A percentile compares a stretch with the other conserved stretches of the same genome.
Conservation (phyloP, 2,888 invertebrate species). For the Agrotis ipsilon region DNA sequence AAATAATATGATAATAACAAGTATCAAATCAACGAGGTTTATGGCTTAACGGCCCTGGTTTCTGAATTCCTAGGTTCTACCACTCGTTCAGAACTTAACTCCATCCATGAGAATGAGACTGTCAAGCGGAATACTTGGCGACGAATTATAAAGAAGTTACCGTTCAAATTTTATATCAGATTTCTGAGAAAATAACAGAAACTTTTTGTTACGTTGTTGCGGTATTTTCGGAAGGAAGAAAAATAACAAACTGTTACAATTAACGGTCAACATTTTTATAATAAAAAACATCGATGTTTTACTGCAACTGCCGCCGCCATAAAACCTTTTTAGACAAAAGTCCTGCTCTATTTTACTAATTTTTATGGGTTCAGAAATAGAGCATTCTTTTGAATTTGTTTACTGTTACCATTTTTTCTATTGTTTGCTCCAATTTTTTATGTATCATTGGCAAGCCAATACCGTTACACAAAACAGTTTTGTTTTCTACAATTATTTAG, state of each 20-base stretch:
- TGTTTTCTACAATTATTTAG: conserved; percentile 50
- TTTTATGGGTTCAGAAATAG: conserved; percentile 77
- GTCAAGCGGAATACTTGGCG: not conserved
- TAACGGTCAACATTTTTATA: conserved; percentile 77
- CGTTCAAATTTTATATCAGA: not conserved
- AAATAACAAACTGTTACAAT: conserved; percentile 79
- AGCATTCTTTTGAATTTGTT: conserved; percentile 68
- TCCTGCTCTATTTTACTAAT: conserved; percentile 83
- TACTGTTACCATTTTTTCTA: conserved; percentile 54
- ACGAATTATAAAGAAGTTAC: conserved; percentile 2
- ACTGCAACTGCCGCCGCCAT: conserved; percentile 59
- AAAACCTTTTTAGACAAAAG: conserved; percentile 72
- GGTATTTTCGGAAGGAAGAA: conserved; percentile 55
- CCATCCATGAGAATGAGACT: no score
- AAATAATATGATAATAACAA: no score
- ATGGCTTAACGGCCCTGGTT: no score
- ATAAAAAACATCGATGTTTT: conserved; percentile 57
- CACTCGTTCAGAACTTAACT: no score
- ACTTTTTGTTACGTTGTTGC: conserved; percentile 47
- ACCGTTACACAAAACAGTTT: conserved; percentile 53
- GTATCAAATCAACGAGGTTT: no score
- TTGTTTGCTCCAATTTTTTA: conserved; percentile 63
- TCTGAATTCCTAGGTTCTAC: no score
- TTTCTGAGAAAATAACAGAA: conserved; percentile 52
- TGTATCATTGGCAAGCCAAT: not conserved